Evolutionary conservation across 2,797 vertebrate species (phyloP).

Genomic region (Platalea minor): DNA sequence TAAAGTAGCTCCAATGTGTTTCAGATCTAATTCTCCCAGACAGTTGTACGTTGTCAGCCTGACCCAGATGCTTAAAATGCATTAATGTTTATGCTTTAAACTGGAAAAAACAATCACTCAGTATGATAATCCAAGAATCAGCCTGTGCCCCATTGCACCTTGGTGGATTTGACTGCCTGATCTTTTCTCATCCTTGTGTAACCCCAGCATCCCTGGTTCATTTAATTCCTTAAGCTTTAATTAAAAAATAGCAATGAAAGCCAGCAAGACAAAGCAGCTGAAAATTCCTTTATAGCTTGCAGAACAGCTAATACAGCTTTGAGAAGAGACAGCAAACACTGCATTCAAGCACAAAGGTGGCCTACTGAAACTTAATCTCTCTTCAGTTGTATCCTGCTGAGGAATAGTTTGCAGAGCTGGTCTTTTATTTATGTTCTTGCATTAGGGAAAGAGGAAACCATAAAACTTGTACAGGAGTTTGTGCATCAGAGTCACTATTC

Average conservation of each 20-base stretch:
- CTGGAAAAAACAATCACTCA: background rate
- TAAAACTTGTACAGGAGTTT: background rate
- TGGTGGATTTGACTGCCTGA: slow-evolving; percentile 27
- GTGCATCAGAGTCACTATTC: background rate
- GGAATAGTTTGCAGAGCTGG: background rate
- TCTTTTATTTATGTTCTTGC: background rate
- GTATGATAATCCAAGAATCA: slow-evolving; percentile 54
- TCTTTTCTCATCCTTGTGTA: slow-evolving; percentile 51
- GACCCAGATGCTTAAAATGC: slow-evolving; percentile 41
- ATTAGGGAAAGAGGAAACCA: background rate
- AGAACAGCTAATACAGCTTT: slow-evolving; percentile 9
- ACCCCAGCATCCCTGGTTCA: slow-evolving; percentile 55
- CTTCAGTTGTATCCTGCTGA: background rate
- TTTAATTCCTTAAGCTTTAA: slow-evolving; percentile 74
- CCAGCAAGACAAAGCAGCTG: slow-evolving; percentile 61
- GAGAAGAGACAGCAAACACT: background rate
- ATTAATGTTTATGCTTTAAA: slow-evolving; percentile 47
- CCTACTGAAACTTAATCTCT: slow-evolving; percentile 26
- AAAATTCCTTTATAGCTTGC: slow-evolving; percentile 54
- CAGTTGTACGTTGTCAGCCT: background rate
- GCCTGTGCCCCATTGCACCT: slow-evolving; percentile 29
- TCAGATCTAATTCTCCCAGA: slow-evolving; percentile 22
- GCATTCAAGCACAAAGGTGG: background rate
- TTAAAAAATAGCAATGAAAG: slow-evolving; percentile 68
- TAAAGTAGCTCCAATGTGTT: background rate